Base-by-base conservation (phyloP, 2,888 invertebrate genomes). In the Anthophora plumipes region DNA sequence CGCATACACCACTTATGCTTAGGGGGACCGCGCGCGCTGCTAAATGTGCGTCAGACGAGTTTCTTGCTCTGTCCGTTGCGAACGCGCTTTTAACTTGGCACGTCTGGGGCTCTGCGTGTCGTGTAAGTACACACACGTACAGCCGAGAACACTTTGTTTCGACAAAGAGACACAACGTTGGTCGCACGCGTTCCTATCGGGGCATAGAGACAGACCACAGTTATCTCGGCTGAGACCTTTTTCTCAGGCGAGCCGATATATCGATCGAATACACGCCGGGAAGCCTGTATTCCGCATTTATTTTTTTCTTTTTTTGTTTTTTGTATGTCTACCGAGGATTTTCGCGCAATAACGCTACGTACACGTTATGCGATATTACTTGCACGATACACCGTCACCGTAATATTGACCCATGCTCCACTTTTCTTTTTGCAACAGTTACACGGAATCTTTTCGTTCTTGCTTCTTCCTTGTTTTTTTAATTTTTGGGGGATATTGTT, bases 31-130 rank as follows among this genome's bases (percentile, higher is more conserved):
- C 59, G 71, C 59, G 37, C 37, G n/a, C 31, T 8, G 22, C 37
- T 70, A 74, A 76, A 77, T 71, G 54, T 71, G 70, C 71, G 69
- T 79, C 63, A 78, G 87, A 84, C 87, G 82, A 79, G 87, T 87
- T 87, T 87, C 85, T 84, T 77, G 80, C 55, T 80, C 75, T 70
- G 76, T 81, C 80, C 82, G 82, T 80, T 74, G 80, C 77, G 69
- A 79, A 75, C 82, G 61, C 75, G 76, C 80, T 80, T 79, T 80
- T 77, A 66, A 20, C 76, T 48, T 55, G 68, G 55, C 68, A 64
- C 43, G 78, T 76, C 57, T 54, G 63, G 39, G 68, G 39, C 37
- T 55, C 50, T 52, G 48, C 66, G 66, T 72, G 77, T 67, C 77
- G 66, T 20, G 41, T 54, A 48, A n/a, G n/a, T n/a, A n/a, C n/a